Evolutionary conservation across 2,888 invertebrate genomes (phyloP), one percentile per base, ranked within the genome.

Genomic region (Gastracanthus pulcherrimus): DNA sequence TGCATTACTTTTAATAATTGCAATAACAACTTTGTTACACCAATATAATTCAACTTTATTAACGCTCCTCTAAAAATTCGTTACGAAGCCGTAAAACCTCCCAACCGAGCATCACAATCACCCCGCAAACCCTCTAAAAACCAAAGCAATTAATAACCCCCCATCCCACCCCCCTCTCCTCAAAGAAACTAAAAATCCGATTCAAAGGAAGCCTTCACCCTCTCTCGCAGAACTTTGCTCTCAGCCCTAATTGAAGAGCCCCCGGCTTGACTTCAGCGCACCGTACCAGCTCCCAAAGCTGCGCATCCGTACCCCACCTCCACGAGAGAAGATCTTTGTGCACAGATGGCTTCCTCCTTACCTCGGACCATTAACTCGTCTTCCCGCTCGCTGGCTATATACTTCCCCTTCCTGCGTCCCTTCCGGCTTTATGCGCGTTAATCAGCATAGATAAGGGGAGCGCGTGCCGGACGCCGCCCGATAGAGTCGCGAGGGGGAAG

Each of bases 361-460:
- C 34, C 76, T 82, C 77, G 77, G 80, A 82, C 84, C 85, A 85
- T 84, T 85, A 85, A 83, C 84, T 70, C 80, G 66, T 66, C 60
- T 48, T 38, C 36, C 36, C 29, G 0, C 11, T 19, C 26, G 29
- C 45, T 16, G 2, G n/a, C n/a, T n/a, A n/a, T n/a, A n/a, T n/a
- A 45, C 48, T 45, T 67, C 29, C 70, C 38, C 16, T 19, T 36
- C 51, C 29, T 29, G 60, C 31, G 69, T 60, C 60, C 64, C 79
- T 82, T 80, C 82, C 72, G 83, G 82, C 83, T 84, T 84, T 80
- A 55, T 79, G 82, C 84, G 85, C 88, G 86, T 86, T 88, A 88
- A 90, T 90, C 89, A 89, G 87, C 88, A 86, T 87, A 89, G 90
- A 90, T 90, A 90, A 89, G 89, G 84, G 81, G 82, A 83, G 80